Evolutionary conservation across 2,888 invertebrate genomes (phyloP).

Genomic region (Chironomus tentans): DNA sequence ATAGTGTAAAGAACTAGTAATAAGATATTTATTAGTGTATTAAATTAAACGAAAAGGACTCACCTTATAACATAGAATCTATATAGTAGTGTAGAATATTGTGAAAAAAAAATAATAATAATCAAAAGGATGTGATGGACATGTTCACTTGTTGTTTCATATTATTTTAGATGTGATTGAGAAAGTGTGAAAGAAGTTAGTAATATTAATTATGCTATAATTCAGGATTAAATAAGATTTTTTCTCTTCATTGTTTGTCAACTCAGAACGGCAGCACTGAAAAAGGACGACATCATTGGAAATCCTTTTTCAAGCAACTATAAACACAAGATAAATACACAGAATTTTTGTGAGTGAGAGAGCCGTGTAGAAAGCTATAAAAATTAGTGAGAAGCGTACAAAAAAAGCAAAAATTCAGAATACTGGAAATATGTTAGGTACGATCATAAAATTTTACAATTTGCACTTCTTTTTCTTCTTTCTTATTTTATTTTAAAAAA

Average conservation of each 20-base stretch:
- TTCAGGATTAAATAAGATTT: no score
- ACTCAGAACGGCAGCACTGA: not conserved
- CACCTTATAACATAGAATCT: not conserved
- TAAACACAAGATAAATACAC: not conserved
- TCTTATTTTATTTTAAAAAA: not conserved
- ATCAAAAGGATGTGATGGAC: not conserved
- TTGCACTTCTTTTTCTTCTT: no score
- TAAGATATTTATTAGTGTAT: no score
- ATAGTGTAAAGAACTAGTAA: no score
- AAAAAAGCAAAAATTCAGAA: conserved; percentile 27
- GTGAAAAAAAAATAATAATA: not conserved
- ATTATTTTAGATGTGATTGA: not conserved
- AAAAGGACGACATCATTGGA: not conserved
- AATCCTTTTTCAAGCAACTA: conserved; percentile 15
- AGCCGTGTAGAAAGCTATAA: conserved; percentile 9
- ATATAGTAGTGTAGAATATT: not conserved
- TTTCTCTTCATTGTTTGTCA: no score
- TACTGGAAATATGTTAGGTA: conserved; percentile 26
- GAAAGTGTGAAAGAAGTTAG: no score
- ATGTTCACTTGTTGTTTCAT: conserved; percentile 21
- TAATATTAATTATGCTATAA: not conserved
- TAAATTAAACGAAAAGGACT: no score
- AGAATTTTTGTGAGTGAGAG: not conserved
- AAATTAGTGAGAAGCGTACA: conserved; percentile 27
- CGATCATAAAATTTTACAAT: not conserved